Evolutionary conservation across 2,113 vertebrate genomes (phyloP).

Genomic region (Electrona antarctica): DNA sequence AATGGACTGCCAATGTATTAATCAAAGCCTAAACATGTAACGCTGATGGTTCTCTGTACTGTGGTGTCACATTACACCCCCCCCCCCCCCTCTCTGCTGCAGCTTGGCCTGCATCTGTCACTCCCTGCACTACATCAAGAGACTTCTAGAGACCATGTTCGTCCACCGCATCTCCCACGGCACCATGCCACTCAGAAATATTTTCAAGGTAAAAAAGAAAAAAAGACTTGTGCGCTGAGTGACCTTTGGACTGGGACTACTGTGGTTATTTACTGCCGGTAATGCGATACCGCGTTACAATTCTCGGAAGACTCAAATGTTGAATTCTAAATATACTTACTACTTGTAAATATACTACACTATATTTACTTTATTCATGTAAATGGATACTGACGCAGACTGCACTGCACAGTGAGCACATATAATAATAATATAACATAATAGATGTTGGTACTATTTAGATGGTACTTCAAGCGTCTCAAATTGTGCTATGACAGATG

Average conservation of each 20-base stretch:
- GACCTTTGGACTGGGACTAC: background rate
- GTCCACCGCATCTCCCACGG: constrained; percentile 91
- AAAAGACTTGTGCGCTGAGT: background rate
- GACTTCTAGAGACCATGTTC: constrained; percentile 89
- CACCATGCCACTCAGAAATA: constrained; percentile 91
- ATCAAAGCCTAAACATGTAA: constrained; percentile 32
- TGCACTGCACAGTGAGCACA: no score
- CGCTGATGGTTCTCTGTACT: background rate
- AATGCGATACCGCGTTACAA: background rate
- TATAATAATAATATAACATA: no score
- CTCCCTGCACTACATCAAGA: constrained; percentile 90
- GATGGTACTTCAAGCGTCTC: no score
- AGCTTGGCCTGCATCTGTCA: constrained; percentile 91
- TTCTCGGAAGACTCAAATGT: constrained; percentile 8
- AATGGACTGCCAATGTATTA: constrained; percentile 26
- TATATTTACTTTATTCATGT: no score
- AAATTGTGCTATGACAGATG: no score
- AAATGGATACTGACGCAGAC: no score
- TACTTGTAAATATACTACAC: no score
- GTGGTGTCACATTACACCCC: no score
- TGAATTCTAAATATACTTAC: background rate
- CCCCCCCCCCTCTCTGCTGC: constrained; percentile 33
- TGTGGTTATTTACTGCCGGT: background rate
- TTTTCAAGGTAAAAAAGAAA: constrained; percentile 83
- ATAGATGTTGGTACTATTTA: no score